Base-by-base conservation (phyloP, 1,140 invertebrate species). In the Elysia chlorotica region DNA sequence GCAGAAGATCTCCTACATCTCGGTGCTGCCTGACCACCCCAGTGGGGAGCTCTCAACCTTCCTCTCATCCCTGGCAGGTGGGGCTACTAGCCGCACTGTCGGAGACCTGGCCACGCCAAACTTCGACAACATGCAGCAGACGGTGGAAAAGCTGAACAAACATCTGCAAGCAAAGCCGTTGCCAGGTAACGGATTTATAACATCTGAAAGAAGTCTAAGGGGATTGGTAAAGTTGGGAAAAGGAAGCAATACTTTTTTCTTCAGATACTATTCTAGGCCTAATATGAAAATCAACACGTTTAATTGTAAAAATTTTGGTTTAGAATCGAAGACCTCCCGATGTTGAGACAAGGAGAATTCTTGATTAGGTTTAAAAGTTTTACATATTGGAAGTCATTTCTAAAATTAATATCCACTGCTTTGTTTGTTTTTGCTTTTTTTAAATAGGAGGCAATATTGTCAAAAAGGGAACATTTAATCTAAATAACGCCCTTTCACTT, bases 1-100 rank as follows among this genome's bases (percentile, higher is more conserved):
- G 19, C 79, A 80, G 57, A 69, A 80, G 70, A 63, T 80, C 6
- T 71, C 72, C 6, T 80, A 80, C 74, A 68, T 80, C 17, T 77
- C 77, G 0, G 70, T 75, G n/a, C 30, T 80, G 57, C 79, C 79
- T 19, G 76, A 78, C 19, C 69, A 74, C 25, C 14, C 59, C 6
- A 59, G 38, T 19, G 65, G 33, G 3, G 65, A 72, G 37, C 21
- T 65, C 2, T 36, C 36, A 2, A 37, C 38, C 0, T 48, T 23
- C 4, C 36, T 75, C 2, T 28, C 66, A 30, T 65, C 56, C 6
- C 31, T 79, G 28, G 71, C 72, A 19, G 25, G 36, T 25, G 2
- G 54, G 19, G 38, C 66, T 2, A 65, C 68, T 2, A 73, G 65
- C 28, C 38, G 67, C 1, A 30, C 71, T 2, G 10, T n/a, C 6